Evolutionary conservation across 2,797 vertebrate genomes (phyloP).

Genomic region (Cyclura pinguis): DNA sequence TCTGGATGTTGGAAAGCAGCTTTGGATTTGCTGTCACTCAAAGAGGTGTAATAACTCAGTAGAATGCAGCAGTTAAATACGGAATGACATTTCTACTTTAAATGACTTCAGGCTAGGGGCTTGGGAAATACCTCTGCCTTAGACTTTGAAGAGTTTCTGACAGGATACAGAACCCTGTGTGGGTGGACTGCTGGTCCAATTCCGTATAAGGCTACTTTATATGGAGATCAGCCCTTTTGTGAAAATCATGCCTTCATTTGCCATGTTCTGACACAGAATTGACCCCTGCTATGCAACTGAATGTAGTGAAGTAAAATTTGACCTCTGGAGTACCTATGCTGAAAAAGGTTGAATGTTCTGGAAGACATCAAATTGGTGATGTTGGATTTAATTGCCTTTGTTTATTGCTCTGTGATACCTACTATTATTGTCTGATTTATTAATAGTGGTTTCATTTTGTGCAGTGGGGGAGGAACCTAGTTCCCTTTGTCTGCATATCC

Average conservation of each 20-base stretch:
- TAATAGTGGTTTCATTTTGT: constrained; percentile 25
- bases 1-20: background rate
- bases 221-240: constrained; percentile 6
- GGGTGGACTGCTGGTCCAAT: background rate
- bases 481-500: constrained; percentile 42
- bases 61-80: background rate
- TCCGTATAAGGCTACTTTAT: constrained; percentile 7
- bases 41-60: too few species aligned
- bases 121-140: background rate
- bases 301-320: constrained; percentile 37
- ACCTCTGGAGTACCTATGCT: constrained; percentile 11
- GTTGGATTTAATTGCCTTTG: constrained; percentile 27
- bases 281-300: background rate
- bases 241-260: constrained; percentile 25
- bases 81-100: background rate
- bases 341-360: background rate
- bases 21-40: background rate
- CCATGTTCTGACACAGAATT: background rate
- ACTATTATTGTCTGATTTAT: constrained; percentile 42
- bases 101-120: too few species aligned
- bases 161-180: background rate
- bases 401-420: constrained; percentile 42
- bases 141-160: background rate
- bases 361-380: constrained; percentile 10
- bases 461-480: constrained; percentile 19